Evolutionary conservation across 2,888 invertebrate species (phyloP).

Genomic region (Brachyopa scutellaris): DNA sequence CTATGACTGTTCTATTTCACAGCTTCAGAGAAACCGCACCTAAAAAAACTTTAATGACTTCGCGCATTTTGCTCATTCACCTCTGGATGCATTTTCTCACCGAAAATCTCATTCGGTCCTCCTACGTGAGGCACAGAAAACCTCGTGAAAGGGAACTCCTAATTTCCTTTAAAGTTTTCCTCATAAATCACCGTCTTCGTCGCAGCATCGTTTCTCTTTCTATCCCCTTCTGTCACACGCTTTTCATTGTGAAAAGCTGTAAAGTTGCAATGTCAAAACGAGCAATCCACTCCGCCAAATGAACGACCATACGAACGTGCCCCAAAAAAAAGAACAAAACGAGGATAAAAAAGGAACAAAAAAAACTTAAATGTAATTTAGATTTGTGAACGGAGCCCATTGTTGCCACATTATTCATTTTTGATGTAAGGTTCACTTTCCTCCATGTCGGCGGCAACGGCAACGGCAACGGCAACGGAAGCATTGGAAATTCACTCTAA

Average conservation of each 20-base stretch:
- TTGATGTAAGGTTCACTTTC: slow-evolving; percentile 31
- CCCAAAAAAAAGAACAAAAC: neutral
- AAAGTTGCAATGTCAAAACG: slow-evolving; percentile 51
- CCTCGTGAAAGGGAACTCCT: slow-evolving; percentile 14
- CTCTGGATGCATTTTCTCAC: slow-evolving; percentile 2
- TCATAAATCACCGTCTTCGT: slow-evolving; percentile 43
- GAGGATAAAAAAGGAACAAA: neutral
- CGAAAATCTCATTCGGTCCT: slow-evolving; percentile 28
- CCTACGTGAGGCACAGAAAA: neutral
- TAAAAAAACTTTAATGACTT: slow-evolving; percentile 22
- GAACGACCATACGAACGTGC: neutral
- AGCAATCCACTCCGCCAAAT: neutral
- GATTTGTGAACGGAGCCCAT: slow-evolving; percentile 50
- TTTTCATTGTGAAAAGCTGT: slow-evolving; percentile 18
- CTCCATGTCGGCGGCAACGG: neutral
- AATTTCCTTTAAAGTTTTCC: slow-evolving; percentile 32
- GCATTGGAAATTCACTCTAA: slow-evolving; percentile 61
- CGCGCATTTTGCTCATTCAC: slow-evolving; percentile 2
- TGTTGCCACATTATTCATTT: slow-evolving; percentile 69
- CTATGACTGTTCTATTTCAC: no score
- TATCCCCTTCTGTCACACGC: slow-evolving; percentile 24
- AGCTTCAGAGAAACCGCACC: no score
- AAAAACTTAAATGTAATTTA: slow-evolving; percentile 49
- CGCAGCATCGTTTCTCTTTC: neutral
- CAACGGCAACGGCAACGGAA: neutral